These are phyloP conservation scores for Scylla paramamosain DNA, from an alignment of 1,140 invertebrate genomes.

Conservation along the genomic window DNA sequence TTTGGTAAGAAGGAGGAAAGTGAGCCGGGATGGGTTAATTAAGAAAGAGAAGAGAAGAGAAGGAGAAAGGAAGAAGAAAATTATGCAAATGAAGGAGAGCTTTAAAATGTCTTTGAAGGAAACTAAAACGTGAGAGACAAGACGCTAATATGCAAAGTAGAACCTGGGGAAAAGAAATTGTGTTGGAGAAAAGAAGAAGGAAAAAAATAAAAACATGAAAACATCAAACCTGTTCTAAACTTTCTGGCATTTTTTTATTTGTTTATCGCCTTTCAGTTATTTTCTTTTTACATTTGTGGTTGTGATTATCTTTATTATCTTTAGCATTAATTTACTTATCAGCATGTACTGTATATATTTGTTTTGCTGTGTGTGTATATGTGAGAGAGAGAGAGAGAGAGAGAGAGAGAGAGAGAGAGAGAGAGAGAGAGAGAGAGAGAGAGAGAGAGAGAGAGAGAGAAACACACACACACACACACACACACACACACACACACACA, in stretches of 20 bases:
- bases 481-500: too few relatives aligned
- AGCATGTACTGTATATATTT: too few relatives aligned
- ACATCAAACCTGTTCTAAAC: neutral
- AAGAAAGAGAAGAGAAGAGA: neutral
- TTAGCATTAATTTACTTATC: too few relatives aligned
- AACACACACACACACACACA: too few relatives aligned
- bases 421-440: too few relatives aligned
- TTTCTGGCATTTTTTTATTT: neutral
- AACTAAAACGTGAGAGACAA: neutral
- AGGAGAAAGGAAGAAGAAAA: neutral
- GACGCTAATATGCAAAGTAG: neutral
- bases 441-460: too few relatives aligned
- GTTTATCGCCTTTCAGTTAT: neutral
- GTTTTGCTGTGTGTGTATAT: too few relatives aligned
- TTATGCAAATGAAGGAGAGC: neutral
- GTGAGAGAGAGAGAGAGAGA: too few relatives aligned
- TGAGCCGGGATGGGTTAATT: neutral
- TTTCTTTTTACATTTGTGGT: neutral
- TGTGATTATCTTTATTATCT: too few relatives aligned
- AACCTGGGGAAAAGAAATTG: neutral
- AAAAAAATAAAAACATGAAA: neutral
- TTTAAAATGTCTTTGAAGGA: neutral
- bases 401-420: too few relatives aligned
- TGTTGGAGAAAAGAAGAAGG: too few relatives aligned
- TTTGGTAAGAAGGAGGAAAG: too few relatives aligned